A percentile compares a stretch with the other conserved stretches of the same genome.
Conservation (phyloP, 2,113 vertebrate genomes). For the Cryptomyrus ogoouensis region DNA sequence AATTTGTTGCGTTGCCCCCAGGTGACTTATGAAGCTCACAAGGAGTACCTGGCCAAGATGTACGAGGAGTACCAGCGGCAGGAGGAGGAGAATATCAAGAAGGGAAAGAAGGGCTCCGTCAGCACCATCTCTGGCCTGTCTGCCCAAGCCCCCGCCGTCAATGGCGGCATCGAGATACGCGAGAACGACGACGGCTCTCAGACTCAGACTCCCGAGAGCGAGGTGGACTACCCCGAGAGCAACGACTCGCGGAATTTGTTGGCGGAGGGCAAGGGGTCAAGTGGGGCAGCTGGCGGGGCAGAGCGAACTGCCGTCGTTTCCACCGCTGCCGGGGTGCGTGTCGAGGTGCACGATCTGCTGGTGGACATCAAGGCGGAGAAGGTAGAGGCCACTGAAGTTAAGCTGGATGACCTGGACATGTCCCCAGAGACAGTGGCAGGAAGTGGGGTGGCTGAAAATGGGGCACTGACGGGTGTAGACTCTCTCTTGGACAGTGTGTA, state of each 20-base stretch:
- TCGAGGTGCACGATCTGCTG: conserved; percentile 92
- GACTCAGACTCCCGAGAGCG: conserved; percentile 94
- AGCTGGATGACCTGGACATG: conserved; percentile 93
- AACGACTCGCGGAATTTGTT: conserved; percentile 79
- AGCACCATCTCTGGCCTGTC: conserved; percentile 98
- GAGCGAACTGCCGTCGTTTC: conserved; percentile 56
- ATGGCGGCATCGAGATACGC: conserved; percentile 85
- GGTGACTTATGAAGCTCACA: conserved; percentile 98
- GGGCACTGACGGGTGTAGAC: conserved; percentile 88
- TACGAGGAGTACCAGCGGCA: conserved; percentile 98
- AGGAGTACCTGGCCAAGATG: conserved; percentile 98
- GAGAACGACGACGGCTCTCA: conserved; percentile 90
- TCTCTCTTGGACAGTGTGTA: conserved; percentile 91
- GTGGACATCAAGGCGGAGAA: conserved; percentile 96
- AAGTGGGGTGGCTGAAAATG: conserved; percentile 79
- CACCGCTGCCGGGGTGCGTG: conserved; percentile 72
- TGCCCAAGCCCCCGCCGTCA: conserved; percentile 77
- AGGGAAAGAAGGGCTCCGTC: conserved; percentile 94
- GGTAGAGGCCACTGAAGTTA: conserved; percentile 96
- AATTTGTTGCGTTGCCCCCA: conserved; percentile 34
- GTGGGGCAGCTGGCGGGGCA: conserved; percentile 64
- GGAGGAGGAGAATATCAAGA: conserved; percentile 98
- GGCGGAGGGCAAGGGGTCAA: conserved; percentile 78
- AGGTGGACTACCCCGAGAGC: conserved; percentile 85
- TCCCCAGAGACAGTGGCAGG: conserved; percentile 86